Conservation (phyloP, 2,113 vertebrate genomes). For the Cephalophus harveyi region DNA sequence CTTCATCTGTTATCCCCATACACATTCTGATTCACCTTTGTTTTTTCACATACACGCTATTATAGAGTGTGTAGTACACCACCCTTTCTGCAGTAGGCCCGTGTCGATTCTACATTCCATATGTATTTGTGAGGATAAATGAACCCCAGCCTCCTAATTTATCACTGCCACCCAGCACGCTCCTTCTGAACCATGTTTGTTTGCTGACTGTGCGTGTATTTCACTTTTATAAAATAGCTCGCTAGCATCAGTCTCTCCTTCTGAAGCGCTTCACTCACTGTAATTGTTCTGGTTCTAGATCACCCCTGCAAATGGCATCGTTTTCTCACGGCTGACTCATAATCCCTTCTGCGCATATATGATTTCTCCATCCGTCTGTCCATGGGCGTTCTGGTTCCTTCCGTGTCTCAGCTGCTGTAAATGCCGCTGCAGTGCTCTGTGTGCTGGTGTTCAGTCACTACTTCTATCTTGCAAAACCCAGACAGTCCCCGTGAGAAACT, state of each 20-base stretch:
- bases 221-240: neutral
- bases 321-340: neutral
- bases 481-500: neutral
- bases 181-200: neutral
- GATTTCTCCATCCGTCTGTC: neutral
- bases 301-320: neutral
- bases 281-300: neutral
- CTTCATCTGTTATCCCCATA: neutral
- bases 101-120: neutral
- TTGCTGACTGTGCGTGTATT: neutral
- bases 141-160: neutral
- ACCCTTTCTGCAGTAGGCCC: neutral
- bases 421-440: too few species aligned
- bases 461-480: neutral
- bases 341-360: neutral
- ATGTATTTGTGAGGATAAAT: neutral
- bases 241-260: neutral
- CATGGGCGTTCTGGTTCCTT: rapidly evolving
- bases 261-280: neutral
- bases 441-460: neutral
- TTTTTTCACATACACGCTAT: neutral
- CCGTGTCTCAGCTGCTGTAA: too few species aligned
- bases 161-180: neutral
- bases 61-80: neutral
- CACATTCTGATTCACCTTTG: neutral